A percentile compares a stretch with the other conserved stretches of the same genome.
Evolutionary conservation across 2,797 vertebrate species (phyloP).

Genomic region (Cephalopachus bancanus): DNA sequence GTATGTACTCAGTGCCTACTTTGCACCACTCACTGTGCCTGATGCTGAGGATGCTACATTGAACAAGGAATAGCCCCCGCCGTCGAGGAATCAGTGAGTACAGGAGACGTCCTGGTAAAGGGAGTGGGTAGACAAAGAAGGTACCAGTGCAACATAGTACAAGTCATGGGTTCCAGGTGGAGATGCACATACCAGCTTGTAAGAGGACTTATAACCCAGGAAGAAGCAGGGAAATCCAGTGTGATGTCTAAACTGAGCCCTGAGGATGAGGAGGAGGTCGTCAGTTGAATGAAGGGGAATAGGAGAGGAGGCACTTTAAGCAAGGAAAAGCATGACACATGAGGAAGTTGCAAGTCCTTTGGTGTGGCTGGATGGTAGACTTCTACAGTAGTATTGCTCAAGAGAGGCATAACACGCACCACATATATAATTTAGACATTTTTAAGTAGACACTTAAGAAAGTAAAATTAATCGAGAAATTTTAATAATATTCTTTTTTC

Average conservation of each 20-base stretch:
- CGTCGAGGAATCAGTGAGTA: neutral
- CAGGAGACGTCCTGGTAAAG: neutral
- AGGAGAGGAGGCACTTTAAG: neutral
- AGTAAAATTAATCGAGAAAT: constrained; percentile 23
- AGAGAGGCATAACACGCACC: neutral
- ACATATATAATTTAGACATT: neutral
- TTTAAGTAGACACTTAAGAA: neutral
- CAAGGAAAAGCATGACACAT: neutral
- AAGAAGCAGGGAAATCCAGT: neutral
- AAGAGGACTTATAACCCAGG: neutral
- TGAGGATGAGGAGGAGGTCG: neutral
- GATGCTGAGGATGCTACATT: neutral
- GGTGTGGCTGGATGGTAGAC: neutral
- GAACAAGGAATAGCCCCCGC: neutral
- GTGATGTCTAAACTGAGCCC: neutral
- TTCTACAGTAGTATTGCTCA: neutral
- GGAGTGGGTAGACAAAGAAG: neutral
- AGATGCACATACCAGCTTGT: neutral
- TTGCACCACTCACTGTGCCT: neutral
- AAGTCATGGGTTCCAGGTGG: neutral
- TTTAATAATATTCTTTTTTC: neutral
- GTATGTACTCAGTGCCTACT: neutral
- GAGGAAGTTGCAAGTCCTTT: neutral
- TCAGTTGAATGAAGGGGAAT: neutral
- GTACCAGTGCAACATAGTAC: neutral